A percentile compares a stretch with the other conserved stretches of the same genome.
These are phyloP conservation scores for Scaptomyza graminum DNA, from an alignment of 1,140 invertebrate genomes.

Conservation along the genomic window DNA sequence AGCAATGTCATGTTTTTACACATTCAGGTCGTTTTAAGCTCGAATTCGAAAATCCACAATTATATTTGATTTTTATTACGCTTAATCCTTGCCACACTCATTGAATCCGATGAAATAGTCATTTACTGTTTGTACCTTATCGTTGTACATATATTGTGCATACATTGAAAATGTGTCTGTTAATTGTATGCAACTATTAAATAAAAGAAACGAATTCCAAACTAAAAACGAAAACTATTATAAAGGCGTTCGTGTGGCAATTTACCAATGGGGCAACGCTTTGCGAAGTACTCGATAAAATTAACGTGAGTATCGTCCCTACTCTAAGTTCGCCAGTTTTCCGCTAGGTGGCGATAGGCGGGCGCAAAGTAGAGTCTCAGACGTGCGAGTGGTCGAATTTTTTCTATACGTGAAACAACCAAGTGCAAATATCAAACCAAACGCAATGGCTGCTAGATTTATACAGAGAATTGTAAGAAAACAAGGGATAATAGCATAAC, in stretches of 20 bases:
- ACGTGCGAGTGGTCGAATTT: slow-evolving; percentile 60
- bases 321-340: slow-evolving; percentile 60
- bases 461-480: slow-evolving; percentile 83
- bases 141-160: neutral
- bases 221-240: neutral
- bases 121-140: neutral
- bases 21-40: too few relatives aligned
- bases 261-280: slow-evolving; percentile 16
- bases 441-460: slow-evolving; percentile 82
- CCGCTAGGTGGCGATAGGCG: slow-evolving; percentile 76
- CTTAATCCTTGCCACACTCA: slow-evolving; percentile 3
- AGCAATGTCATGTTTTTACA: neutral
- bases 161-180: too few relatives aligned
- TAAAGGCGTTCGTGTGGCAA: slow-evolving; percentile 6
- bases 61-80: neutral
- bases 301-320: slow-evolving; percentile 32
- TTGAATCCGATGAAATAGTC: neutral
- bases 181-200: neutral
- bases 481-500: slow-evolving; percentile 33
- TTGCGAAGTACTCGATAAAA: slow-evolving; percentile 24
- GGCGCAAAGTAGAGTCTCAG: slow-evolving; percentile 62
- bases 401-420: slow-evolving; percentile 65
- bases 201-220: neutral
- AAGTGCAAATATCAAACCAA: slow-evolving; percentile 64
- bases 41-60: neutral